Percentiles rank a stretch among this genome's conserved stretches.
Conservation (phyloP, 1,140 invertebrate genomes). For the Oryctes rhinoceros region DNA sequence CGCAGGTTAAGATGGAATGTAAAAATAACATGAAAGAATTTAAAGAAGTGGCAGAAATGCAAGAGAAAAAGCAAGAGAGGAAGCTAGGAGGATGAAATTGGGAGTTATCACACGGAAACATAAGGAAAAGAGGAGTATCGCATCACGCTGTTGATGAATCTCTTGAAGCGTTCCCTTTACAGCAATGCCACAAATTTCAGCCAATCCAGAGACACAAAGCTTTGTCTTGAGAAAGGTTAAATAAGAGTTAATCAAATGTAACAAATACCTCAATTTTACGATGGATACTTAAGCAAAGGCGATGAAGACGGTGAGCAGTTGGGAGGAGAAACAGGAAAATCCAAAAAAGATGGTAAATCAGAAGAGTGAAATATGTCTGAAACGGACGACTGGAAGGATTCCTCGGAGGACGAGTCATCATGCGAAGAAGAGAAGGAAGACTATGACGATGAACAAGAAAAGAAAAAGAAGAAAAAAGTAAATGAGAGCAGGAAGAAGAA, state of each 20-base stretch:
- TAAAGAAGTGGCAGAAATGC: conserved; percentile 83
- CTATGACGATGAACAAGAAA: conserved; percentile 72
- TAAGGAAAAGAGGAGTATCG: no score
- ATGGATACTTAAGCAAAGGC: conserved; percentile 78
- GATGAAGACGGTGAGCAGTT: conserved; percentile 81
- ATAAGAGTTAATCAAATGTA: no score
- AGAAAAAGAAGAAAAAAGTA: conserved; percentile 68
- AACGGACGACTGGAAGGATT: conserved; percentile 92
- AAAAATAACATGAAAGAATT: conserved; percentile 95
- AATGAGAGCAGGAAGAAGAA: conserved; percentile 69
- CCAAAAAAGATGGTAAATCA: conserved; percentile 66
- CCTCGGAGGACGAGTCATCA: conserved; percentile 78
- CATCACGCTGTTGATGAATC: no score
- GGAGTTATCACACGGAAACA: conserved; percentile 86
- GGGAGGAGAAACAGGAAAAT: conserved; percentile 74
- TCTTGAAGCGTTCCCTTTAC: conserved; percentile 88
- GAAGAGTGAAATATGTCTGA: conserved; percentile 86
- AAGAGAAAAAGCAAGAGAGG: conserved; percentile 93
- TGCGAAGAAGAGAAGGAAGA: conserved; percentile 69
- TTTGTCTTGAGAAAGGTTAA: no score
- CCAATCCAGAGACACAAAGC: no score
- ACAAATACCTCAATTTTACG: conserved; percentile 85
- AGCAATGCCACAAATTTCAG: conserved; percentile 74
- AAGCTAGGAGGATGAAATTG: conserved; percentile 92
- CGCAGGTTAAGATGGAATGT: conserved; percentile 89